Percentiles rank a stretch among this genome's conserved stretches.
phyloP scores from a whole-genome alignment of 2,888 invertebrate genomes.

The Monochamus alternatus region DNA sequence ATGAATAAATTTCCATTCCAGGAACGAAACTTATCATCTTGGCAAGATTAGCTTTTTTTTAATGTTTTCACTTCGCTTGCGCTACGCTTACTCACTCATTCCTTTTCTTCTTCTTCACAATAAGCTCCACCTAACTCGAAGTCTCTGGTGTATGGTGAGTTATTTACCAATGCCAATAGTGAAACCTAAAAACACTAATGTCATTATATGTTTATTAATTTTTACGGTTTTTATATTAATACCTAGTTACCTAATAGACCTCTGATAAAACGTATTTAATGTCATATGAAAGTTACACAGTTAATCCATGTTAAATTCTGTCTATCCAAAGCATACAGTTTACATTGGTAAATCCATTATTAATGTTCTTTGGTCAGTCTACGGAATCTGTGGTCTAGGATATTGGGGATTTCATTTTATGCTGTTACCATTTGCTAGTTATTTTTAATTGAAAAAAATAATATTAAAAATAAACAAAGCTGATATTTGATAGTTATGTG shows the following conservation, averaged over 20 bases:
- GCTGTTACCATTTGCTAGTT: conserved; percentile 15
- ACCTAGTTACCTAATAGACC: too few relatives aligned
- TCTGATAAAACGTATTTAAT: too few relatives aligned
- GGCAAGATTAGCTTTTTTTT: conserved; percentile 37
- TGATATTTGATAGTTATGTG: conserved; percentile 16
- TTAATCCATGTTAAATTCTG: too few relatives aligned
- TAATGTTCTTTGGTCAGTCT: too few relatives aligned
- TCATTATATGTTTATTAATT: too few relatives aligned
- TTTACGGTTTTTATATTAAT: too few relatives aligned
- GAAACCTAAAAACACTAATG: background rate
- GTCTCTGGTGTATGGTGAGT: background rate
- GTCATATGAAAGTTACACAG: too few relatives aligned
- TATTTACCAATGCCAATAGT: background rate
- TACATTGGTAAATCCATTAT: too few relatives aligned
- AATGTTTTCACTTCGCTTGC: conserved; percentile 11
- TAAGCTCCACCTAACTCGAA: background rate
- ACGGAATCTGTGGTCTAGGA: background rate
- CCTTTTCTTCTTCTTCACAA: background rate
- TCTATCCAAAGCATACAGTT: too few relatives aligned
- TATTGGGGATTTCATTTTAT: conserved; percentile 18
- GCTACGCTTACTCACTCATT: background rate
- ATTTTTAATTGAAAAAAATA: conserved; percentile 22
- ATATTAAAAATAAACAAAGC: conserved; percentile 32
- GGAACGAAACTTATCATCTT: conserved; percentile 42
- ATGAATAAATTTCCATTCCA: conserved; percentile 55